Evolutionary conservation across 2,113 vertebrate genomes (phyloP).

Genomic region (Corythornis cristatus): DNA sequence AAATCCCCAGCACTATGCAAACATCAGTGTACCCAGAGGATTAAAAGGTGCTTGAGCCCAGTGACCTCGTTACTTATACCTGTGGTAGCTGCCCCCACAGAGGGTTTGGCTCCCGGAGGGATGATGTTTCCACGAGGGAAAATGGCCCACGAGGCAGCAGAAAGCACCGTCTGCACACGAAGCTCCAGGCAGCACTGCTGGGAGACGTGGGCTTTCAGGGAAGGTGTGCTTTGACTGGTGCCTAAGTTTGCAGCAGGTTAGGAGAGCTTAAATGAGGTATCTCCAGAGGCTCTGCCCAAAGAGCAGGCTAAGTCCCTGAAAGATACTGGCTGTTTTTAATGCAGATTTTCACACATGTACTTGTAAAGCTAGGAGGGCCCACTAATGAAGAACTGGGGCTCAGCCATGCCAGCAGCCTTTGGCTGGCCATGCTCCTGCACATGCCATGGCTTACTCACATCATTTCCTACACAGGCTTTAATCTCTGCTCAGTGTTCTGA

Average conservation of each 20-base stretch:
- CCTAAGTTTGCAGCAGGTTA: not conserved
- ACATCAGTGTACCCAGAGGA: not conserved
- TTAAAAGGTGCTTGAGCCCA: not conserved
- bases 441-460: accelerated
- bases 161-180: not conserved
- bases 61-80: not conserved
- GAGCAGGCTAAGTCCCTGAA: not conserved
- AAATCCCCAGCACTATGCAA: not conserved
- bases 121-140: accelerated
- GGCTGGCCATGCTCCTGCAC: not conserved
- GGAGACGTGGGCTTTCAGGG: not conserved
- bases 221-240: not conserved
- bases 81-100: not conserved
- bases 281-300: not conserved
- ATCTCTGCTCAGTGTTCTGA: not conserved
- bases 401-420: not conserved
- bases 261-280: not conserved
- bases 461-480: not conserved
- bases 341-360: not conserved
- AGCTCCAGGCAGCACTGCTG: not conserved
- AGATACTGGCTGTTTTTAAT: not conserved
- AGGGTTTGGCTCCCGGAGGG: not conserved
- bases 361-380: not conserved
- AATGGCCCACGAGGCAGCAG: not conserved
- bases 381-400: not conserved